Conservation (phyloP, 1,140 invertebrate genomes). For the Metopolophium dirhodum region DNA sequence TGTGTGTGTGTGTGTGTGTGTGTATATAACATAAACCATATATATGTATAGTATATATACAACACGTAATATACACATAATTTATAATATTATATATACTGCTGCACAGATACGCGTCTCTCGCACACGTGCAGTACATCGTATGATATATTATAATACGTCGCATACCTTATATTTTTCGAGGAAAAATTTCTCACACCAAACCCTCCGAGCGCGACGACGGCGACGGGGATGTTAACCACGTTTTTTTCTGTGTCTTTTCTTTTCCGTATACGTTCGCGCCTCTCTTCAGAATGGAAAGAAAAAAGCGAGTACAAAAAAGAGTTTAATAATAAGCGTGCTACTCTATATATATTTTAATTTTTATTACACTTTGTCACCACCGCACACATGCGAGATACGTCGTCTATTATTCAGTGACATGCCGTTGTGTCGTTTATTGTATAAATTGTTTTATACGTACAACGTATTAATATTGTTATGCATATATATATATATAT, state of each 20-base stretch:
- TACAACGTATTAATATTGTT: background rate
- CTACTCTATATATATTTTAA: background rate
- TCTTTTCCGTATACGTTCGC: background rate
- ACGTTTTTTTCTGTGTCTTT: constrained; percentile 25
- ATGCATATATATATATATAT: too few species aligned
- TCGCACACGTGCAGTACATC: background rate
- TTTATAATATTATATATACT: constrained; percentile 23
- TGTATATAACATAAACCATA: background rate
- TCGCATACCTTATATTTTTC: constrained; percentile 7
- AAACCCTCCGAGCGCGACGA: background rate
- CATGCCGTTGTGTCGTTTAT: background rate
- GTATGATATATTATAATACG: background rate
- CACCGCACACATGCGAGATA: background rate
- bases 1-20: background rate
- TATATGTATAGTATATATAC: too few species aligned
- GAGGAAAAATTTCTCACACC: constrained; percentile 17
- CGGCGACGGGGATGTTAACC: constrained; percentile 18
- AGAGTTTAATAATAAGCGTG: background rate
- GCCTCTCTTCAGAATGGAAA: background rate
- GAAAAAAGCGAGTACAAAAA: background rate
- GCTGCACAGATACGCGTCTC: background rate
- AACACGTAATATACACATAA: background rate
- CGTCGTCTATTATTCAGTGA: background rate
- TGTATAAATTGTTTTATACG: background rate
- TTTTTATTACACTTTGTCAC: constrained; percentile 3